Conservation (phyloP, 2,113 vertebrate species). For the Phylloscopus whistleri region DNA sequence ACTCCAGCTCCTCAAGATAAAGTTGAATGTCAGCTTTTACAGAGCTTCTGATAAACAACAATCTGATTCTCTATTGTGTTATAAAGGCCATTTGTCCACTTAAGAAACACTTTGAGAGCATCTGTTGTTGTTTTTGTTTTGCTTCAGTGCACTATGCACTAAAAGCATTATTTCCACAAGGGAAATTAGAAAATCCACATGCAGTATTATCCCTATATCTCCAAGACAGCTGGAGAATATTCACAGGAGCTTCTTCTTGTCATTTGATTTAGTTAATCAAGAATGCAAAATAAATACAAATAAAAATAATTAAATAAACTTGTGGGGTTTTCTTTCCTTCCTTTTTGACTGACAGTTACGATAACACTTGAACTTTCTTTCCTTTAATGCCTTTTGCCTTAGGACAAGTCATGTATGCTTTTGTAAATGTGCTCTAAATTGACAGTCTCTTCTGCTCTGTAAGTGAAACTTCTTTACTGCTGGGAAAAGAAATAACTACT, state of each 20-base stretch:
- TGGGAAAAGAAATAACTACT: neutral
- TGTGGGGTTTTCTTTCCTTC: neutral
- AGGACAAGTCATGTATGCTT: neutral
- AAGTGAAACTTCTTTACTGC: neutral
- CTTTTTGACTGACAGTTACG: neutral
- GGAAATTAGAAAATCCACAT: conserved; percentile 1
- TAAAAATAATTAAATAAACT: neutral
- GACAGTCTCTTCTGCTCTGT: neutral
- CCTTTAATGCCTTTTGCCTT: neutral
- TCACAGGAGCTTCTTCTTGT: neutral
- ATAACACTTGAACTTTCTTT: neutral
- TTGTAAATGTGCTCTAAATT: neutral
- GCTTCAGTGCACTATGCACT: neutral
- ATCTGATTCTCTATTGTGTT: neutral
- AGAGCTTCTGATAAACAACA: neutral
- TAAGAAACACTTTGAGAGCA: neutral
- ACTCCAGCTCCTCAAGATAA: neutral
- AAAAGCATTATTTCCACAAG: conserved; percentile 18
- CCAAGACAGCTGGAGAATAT: neutral
- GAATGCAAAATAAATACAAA: neutral
- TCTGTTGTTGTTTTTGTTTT: neutral
- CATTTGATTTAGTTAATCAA: neutral
- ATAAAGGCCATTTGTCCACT: neutral
- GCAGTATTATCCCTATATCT: neutral
- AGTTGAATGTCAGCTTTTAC: neutral